These are phyloP conservation scores for Macrosiphum euphorbiae DNA, from an alignment of 2,888 invertebrate species.

Conservation along the genomic window DNA sequence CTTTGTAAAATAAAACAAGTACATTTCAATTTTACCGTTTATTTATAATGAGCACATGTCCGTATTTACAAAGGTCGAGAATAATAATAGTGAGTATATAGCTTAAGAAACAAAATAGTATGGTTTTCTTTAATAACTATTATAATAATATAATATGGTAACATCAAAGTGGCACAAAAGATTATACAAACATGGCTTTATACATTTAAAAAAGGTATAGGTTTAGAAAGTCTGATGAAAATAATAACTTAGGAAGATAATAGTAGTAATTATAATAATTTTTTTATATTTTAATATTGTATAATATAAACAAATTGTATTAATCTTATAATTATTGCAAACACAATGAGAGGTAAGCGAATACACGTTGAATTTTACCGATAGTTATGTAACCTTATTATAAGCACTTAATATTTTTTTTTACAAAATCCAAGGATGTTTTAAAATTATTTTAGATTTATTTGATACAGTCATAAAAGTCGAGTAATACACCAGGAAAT, in stretches of 20 bases:
- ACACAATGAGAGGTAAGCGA: constrained; percentile 49
- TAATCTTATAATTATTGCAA: constrained; percentile 28
- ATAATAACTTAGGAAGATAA: constrained; percentile 47
- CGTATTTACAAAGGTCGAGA: constrained; percentile 59
- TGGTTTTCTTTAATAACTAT: constrained; percentile 18
- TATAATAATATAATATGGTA: constrained; percentile 58
- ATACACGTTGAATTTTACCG: neutral
- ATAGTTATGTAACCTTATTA: constrained; percentile 3
- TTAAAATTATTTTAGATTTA: neutral
- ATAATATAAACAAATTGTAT: constrained; percentile 26
- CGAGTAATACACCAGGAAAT: neutral
- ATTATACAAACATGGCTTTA: constrained; percentile 58
- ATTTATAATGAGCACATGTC: constrained; percentile 64
- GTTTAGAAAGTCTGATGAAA: constrained; percentile 39
- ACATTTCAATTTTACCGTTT: constrained; percentile 46
- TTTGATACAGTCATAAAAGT: neutral
- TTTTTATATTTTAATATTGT: constrained; percentile 16
- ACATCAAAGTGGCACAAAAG: constrained; percentile 60
- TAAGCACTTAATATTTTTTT: neutral
- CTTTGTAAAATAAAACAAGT: neutral
- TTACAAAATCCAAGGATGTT: constrained; percentile 1
- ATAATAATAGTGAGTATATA: constrained; percentile 47
- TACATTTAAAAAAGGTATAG: constrained; percentile 44
- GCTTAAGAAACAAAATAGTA: constrained; percentile 32
- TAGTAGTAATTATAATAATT: constrained; percentile 14